These are phyloP conservation scores for Dioctria rufipes DNA, from an alignment of 2,888 invertebrate genomes.

Conservation along the genomic window DNA sequence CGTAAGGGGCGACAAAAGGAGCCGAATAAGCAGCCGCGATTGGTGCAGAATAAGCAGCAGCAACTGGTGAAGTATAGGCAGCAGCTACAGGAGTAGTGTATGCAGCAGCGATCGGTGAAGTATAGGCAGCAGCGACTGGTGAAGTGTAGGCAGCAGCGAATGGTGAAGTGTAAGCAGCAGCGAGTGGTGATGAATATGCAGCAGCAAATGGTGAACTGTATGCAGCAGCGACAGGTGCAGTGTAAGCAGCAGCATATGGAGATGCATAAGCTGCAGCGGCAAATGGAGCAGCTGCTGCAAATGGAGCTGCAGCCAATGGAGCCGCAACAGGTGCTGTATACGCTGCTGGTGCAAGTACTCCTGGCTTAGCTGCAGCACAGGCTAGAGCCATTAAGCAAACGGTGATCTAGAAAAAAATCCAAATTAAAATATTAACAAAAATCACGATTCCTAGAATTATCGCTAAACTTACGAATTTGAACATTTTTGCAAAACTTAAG, in stretches of 20 bases:
- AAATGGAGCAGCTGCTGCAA: conserved; percentile 62
- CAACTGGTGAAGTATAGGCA: conserved; percentile 69
- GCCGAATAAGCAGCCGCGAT: conserved; percentile 22
- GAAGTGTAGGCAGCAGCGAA: conserved; percentile 62
- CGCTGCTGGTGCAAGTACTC: conserved; percentile 7
- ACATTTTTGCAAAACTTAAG: background rate
- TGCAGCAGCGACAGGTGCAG: conserved; percentile 38
- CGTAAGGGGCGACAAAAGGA: conserved; percentile 17
- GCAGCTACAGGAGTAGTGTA: conserved; percentile 56
- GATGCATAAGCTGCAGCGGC: background rate
- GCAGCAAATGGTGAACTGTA: conserved; percentile 56
- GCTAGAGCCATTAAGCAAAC: conserved; percentile 60
- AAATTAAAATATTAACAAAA: background rate
- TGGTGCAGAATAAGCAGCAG: conserved; percentile 27
- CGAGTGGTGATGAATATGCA: too few species aligned
- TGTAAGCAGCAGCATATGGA: background rate
- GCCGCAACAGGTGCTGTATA: conserved; percentile 28
- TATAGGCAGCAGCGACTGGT: conserved; percentile 59
- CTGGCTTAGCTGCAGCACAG: conserved; percentile 62
- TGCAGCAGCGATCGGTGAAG: background rate
- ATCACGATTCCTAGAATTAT: background rate
- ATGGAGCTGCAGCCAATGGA: conserved; percentile 64
- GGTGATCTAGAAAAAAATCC: conserved; percentile 15
- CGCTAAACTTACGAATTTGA: conserved; percentile 14
- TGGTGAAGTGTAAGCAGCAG: conserved; percentile 62